Base-by-base conservation (phyloP, 23 tunicate species). In the Ascidia mentula region DNA sequence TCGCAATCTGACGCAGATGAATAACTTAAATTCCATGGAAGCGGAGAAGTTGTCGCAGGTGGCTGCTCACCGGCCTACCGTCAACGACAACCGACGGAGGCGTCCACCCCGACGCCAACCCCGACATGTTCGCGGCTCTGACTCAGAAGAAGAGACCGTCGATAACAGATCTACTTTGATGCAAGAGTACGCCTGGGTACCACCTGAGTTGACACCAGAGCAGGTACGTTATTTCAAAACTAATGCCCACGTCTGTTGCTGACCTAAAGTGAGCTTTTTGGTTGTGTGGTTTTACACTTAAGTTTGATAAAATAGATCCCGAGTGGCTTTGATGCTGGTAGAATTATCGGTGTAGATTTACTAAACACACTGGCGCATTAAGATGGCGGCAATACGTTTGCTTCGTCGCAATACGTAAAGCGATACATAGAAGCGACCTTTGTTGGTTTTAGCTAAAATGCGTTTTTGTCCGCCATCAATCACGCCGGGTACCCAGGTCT, bases 171-270 rank as follows among this genome's bases (percentile, higher is more conserved):
- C 95, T 31, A 89, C 91, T 69, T 84, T 91, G n/a, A 59, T 95
- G 35, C 95, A 95, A 32, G 98, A 95, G 78, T 95, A 95, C 77
- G 88, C 96, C 2, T 95, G 99, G 99, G 99, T 95, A 24, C 99
- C 99, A 26, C 89, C 95, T 24, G 83, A 95, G 13, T 73, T 95
- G 31, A 90, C 95, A 37, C 89, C 89, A 4, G 88, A 90, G 26
- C 96, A 95, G 87, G 99, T 95, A 59, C 32, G 83, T 35, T 4
- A n/a, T 9, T n/a, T n/a, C n/a, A n/a, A n/a, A n/a, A n/a, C n/a
- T n/a, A n/a, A n/a, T n/a, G n/a, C n/a, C n/a, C 7, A 28, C 24
- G 65, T 53, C 24, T 9, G 65, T 53, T 53, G 7, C 22, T 5
- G 65, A 26, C 2, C 22, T 53, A 5, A 5, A 1, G 1, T 53